Base-by-base conservation (phyloP, 2,888 invertebrate species). In the Drosophila subsilvestris region DNA sequence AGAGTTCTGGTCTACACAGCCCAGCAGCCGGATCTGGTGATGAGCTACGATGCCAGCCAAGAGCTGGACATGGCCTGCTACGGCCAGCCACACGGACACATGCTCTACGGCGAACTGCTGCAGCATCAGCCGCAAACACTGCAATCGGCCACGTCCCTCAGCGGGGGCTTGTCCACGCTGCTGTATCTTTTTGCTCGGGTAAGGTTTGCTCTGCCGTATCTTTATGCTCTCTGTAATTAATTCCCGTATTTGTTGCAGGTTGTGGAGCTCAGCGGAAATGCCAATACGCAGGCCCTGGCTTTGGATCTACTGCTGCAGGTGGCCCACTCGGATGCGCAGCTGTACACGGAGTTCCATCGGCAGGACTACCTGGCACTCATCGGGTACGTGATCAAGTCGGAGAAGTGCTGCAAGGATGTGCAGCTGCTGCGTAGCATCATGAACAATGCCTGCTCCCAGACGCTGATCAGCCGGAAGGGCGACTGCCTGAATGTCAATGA, bases 181-280 rank as follows among this genome's bases (percentile, higher is more conserved):
- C 91, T 96, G 1, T 95, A 94, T 75, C 91, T 96, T 0, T 95
- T 95, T 82, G 96, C 95, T 0, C 93, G 95, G 91, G 95, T 95
- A 81, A 90, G 84, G 37, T 7, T 37, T n/a, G 7, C n/a, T n/a
- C 37, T 70, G 1, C 1, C 12, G 1, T 3, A 4, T 0, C 1
- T 0, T 17, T 6, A 4, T 5, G 8, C 7, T 5, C 12, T 4
- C 4, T 4, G 10, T 9, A 17, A 20, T 7, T 20, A 9, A 18
- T 14, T 14, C 10, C 51, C 3, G 10, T 17, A 9, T 8, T 5
- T 20, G 0, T 5, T 8, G 49, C 75, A 95, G 95, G 93, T 95
- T 69, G 95, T 96, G 20, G 96, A 96, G 86, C 89, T 95, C 18
- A 93, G 93, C 7, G 93, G 94, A 12, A 92, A 90, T 7, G 93